Evolutionary conservation across 2,113 vertebrate species (phyloP), one percentile per base, ranked within the genome.

Genomic region (Poeciliopsis prolifica): DNA sequence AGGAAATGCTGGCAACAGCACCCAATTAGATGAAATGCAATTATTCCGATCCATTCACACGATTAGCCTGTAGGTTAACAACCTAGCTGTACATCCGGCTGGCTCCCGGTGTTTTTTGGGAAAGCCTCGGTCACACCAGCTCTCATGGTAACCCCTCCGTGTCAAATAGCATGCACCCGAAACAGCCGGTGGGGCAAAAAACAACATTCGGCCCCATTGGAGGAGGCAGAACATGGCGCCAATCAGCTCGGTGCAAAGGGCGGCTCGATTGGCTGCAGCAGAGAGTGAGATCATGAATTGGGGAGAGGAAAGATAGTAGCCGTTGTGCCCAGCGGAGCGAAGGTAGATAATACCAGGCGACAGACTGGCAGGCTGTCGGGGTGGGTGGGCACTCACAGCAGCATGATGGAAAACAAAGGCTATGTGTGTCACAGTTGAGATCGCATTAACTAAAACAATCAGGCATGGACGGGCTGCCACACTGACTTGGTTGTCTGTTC

Each of bases 11-110:
- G 90, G 90, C 90, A 92, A 86, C 84, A 81, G 77, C 79, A 78
- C 64, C 85, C 82, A 92, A 90, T 92, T 90, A 90, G 83, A 77
- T 84, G 80, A 85, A 92, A 92, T 90, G 85, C 88, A 92, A 92
- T 92, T 92, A 91, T 92, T 91, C 87, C 68, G 82, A 92, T 89
- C 87, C 86, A 86, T 92, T 88, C 90, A 85, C 80, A 83, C 88
- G 86, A 92, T 93, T 90, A 92, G 88, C 88, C 85, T 5, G 54
- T 74, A 86, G 89, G 87, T 89, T 90, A 91, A 92, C 87, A 90
- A 75, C 85, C 67, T 79, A 82, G 83, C 77, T 48, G 37, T 11
- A 60, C 82, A 67, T 84, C 65, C 68, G 30, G 68, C 77, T 86
- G 82, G 82, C 82, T 77, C 51, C 58, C 24, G 0, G 48, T 79